Percentiles rank a stretch among this genome's conserved stretches.
phyloP scores from a whole-genome alignment of 2,888 invertebrate species.

The Cyclophora albipunctata region DNA sequence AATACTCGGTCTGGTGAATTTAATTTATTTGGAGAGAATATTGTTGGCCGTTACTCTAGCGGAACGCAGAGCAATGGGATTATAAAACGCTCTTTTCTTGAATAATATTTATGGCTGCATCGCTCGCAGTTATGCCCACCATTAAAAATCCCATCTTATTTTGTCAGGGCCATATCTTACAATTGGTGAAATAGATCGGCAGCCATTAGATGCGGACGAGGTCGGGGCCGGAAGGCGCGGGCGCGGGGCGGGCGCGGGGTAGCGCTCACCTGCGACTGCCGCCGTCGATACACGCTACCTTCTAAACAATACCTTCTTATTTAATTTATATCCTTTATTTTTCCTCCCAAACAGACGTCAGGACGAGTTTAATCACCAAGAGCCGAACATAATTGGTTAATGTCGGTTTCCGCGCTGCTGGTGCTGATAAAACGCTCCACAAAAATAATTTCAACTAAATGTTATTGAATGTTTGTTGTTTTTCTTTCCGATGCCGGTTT shows the following conservation, averaged over 20 bases:
- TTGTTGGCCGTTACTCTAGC: too few relatives aligned
- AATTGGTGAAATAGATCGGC: constrained; percentile 45
- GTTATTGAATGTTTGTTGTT: too few relatives aligned
- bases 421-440: too few relatives aligned
- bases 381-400: constrained; percentile 42
- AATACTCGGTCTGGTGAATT: neutral
- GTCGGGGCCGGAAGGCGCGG: neutral
- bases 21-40: too few relatives aligned
- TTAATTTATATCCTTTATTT: constrained; percentile 40
- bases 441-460: too few relatives aligned
- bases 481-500: too few relatives aligned
- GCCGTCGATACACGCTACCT: constrained; percentile 14
- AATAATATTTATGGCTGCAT: too few relatives aligned
- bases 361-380: constrained; percentile 27
- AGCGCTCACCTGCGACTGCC: constrained; percentile 32
- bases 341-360: constrained; percentile 20
- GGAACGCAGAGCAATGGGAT: too few relatives aligned
- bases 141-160: constrained; percentile 51
- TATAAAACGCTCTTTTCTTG: too few relatives aligned
- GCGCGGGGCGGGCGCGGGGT: constrained; percentile 4
- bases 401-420: constrained; percentile 13
- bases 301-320: constrained; percentile 12
- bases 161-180: constrained; percentile 44
- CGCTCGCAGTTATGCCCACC: constrained; percentile 6
- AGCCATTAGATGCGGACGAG: constrained; percentile 27